Base-by-base conservation (phyloP, 2,888 invertebrate genomes). In the Ophion slaviceki region DNA sequence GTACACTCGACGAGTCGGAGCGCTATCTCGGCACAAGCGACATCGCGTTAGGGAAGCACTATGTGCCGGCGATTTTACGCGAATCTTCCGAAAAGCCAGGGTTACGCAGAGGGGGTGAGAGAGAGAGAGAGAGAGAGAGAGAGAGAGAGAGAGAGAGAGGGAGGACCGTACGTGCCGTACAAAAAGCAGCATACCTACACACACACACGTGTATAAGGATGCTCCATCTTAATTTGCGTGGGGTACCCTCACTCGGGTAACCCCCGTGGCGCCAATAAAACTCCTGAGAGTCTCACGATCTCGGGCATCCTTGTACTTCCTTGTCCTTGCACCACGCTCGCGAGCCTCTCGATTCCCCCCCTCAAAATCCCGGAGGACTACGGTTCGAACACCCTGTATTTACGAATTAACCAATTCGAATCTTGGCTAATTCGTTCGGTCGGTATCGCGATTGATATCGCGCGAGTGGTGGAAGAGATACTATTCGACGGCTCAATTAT, bases 231-330 rank as follows among this genome's bases (percentile, higher is more conserved):
- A 91, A 92, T 92, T 92, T 92, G 89, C 90, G 88, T 89, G 88
- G 90, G 88, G 88, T 84, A 71, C 82, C 81, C 70, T 66, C 62
- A 84, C 86, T 84, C 68, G 84, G 89, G 89, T 84, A 88, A 90
- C 88, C 90, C 93, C 93, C 91, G 89, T 89, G 92, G 90, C 91
- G 90, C 91, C 93, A 92, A 93, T 93, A 93, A 93, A 93, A 89
- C 87, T 86, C 71, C 86, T 75, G 84, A 87, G 88, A 91, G 91
- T 92, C 91, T 91, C 88, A 82, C 89, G 89, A 88, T 89, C 88
- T 88, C 87, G 79, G 87, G 87, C 53, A 89, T 85, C 88, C 88
- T 86, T 87, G 87, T 75, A 72, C 80, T 71, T 85, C 61, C 53
- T 86, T 71, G 66, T n/a, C 67, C 32, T 64, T 70, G 36, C 75